These are phyloP conservation scores for Monodelphis domestica DNA, from an alignment of 2,797 vertebrate genomes.

Conservation along the genomic window DNA sequence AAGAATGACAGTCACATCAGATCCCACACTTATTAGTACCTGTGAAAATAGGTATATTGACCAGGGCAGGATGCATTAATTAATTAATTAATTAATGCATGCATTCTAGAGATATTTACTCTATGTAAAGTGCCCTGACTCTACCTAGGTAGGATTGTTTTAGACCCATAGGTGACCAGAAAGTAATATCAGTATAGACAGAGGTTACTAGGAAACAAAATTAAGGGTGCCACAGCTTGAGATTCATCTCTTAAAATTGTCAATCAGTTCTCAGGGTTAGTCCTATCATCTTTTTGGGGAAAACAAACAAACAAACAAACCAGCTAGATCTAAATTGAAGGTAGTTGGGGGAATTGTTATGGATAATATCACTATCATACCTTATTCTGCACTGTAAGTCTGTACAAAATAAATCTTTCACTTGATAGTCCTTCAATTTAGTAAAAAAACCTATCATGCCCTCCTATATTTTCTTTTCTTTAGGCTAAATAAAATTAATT, in stretches of 20 bases:
- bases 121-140: not conserved
- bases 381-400: not conserved
- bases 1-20: not conserved
- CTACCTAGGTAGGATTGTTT: not conserved
- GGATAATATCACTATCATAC: not conserved
- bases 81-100: too few relatives aligned
- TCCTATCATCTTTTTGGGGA: not conserved
- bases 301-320: not conserved
- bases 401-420: not conserved
- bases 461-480: not conserved
- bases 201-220: not conserved
- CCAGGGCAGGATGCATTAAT: not conserved
- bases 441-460: not conserved
- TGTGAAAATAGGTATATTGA: not conserved
- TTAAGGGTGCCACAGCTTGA: not conserved
- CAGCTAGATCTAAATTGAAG: not conserved
- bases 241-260: not conserved
- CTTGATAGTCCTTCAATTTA: not conserved
- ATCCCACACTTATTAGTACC: not conserved
- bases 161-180: not conserved
- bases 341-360: not conserved
- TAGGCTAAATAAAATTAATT: not conserved
- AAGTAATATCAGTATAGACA: not conserved
- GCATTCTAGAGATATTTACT: not conserved
- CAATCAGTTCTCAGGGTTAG: not conserved